Conservation (phyloP, 2,888 invertebrate genomes). For the Mystacides longicornis region DNA sequence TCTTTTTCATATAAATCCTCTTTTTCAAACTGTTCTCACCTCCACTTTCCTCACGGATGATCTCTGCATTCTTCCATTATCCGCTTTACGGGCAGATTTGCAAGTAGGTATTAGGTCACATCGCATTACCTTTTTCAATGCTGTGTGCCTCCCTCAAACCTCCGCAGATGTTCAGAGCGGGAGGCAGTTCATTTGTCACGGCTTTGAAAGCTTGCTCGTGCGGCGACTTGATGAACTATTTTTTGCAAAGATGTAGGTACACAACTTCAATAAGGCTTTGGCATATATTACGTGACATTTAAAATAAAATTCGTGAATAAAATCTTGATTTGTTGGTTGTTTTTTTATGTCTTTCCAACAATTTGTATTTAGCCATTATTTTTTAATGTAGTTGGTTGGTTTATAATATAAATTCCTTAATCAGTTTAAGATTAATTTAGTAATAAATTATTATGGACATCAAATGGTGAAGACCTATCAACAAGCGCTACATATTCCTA, state of each 20-base stretch:
- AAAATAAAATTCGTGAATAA: background rate
- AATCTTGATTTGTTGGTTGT: no score
- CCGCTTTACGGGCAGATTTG: background rate
- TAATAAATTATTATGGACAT: no score
- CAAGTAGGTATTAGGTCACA: no score
- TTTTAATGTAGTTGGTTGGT: no score
- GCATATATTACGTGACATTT: background rate
- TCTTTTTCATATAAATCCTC: no score
- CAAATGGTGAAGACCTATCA: no score
- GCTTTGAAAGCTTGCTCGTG: conserved; percentile 3
- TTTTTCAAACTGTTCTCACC: no score
- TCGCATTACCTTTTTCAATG: background rate
- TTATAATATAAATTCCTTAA: no score
- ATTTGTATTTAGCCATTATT: no score
- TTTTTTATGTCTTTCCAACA: no score
- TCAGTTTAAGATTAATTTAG: no score
- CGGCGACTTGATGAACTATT: background rate
- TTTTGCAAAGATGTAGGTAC: background rate
- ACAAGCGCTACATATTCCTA: no score
- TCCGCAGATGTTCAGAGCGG: background rate
- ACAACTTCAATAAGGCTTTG: background rate
- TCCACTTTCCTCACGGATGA: background rate
- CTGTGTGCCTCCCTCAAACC: background rate
- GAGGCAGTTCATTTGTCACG: conserved; percentile 15
- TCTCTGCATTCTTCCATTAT: background rate